Evolutionary conservation across 2,888 invertebrate genomes (phyloP).

Genomic region (Mesopsocus fuscifrons): DNA sequence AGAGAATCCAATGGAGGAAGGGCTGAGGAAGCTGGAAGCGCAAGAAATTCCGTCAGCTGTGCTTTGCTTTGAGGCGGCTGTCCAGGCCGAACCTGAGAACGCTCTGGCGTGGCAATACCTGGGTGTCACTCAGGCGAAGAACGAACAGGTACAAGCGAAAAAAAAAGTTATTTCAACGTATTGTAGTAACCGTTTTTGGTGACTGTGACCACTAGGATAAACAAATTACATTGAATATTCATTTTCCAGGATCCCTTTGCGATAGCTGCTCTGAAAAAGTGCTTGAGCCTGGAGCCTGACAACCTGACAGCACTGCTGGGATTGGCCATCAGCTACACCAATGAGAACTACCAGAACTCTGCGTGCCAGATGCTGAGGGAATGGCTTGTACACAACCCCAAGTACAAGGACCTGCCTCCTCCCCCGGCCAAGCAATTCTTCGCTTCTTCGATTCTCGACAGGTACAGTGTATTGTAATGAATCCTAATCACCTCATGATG

Average conservation of each 20-base stretch:
- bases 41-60: conserved; percentile 94
- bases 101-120: conserved; percentile 71
- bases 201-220: no score
- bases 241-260: conserved; percentile 62
- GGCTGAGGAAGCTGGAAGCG: conserved; percentile 57
- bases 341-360: conserved; percentile 82
- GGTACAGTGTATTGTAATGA: conserved; percentile 23
- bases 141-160: conserved; percentile 68
- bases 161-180: no score
- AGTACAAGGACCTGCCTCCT: conserved; percentile 51
- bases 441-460: conserved; percentile 13
- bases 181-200: conserved; percentile 4
- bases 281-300: conserved; percentile 55
- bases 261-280: conserved; percentile 78
- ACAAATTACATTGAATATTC: no score
- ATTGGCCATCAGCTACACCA: conserved; percentile 85
- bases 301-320: conserved; percentile 75
- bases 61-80: conserved; percentile 89
- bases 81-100: conserved; percentile 57
- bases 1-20: conserved; percentile 64
- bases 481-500: background rate
- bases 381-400: conserved; percentile 62
- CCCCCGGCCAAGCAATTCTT: conserved; percentile 21
- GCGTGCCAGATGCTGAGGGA: conserved; percentile 65
- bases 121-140: conserved; percentile 89